A percentile compares a stretch with the other conserved stretches of the same genome.
Conservation (phyloP, 2,113 vertebrate genomes). For the Alouatta palliata region DNA sequence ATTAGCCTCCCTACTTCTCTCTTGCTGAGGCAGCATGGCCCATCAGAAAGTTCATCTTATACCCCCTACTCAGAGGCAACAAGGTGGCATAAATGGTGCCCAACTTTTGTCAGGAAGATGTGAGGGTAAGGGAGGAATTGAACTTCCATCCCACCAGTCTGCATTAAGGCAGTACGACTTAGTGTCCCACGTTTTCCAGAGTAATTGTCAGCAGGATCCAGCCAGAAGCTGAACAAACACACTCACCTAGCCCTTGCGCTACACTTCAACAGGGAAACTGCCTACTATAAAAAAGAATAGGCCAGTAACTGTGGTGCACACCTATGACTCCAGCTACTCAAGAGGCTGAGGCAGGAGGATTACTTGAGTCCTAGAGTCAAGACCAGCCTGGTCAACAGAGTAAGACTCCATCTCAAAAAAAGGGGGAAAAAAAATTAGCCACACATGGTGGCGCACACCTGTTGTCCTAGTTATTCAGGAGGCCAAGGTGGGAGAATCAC, state of each 20-base stretch:
- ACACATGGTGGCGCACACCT: not conserved
- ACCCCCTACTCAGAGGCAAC: not conserved
- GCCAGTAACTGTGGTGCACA: no score
- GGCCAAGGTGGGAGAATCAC: not conserved
- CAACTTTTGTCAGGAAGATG: constrained; percentile 17
- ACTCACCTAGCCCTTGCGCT: not conserved
- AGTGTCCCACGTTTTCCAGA: not conserved
- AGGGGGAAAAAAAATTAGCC: not conserved
- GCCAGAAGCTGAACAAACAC: not conserved
- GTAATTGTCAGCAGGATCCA: not conserved
- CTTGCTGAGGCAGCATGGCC: not conserved
- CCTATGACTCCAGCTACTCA: no score
- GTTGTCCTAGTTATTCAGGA: not conserved
- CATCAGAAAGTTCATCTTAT: constrained; percentile 6
- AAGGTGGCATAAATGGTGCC: not conserved
- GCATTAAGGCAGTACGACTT: not conserved
- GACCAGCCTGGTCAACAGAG: no score
- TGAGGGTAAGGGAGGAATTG: not conserved
- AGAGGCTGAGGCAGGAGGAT: no score
- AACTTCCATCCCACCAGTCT: constrained; percentile 13
- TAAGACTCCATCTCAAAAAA: no score
- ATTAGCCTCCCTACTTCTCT: not conserved
- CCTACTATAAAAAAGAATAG: constrained; percentile 22
- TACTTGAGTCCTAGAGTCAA: no score
- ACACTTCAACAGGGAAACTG: not conserved